These are phyloP conservation scores for Gari tellinella DNA, from an alignment of 2,888 invertebrate genomes.

Conservation along the genomic window DNA sequence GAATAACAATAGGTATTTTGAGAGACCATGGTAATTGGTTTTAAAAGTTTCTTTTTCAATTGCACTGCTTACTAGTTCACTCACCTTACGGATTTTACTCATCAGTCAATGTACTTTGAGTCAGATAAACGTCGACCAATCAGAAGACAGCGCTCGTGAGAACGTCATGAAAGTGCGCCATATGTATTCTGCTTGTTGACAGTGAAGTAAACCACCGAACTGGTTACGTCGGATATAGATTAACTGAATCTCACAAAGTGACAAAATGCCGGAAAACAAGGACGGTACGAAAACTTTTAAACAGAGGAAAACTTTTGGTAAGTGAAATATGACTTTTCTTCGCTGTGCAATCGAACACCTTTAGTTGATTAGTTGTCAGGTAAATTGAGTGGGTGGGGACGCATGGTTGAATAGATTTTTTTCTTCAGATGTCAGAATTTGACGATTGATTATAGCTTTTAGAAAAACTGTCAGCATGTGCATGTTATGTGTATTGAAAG, in stretches of 20 bases:
- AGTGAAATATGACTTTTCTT: conserved; percentile 53
- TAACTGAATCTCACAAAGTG: conserved; percentile 1
- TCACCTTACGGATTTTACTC: too few species aligned
- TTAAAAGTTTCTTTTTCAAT: too few species aligned
- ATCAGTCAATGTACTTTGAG: conserved; percentile 22
- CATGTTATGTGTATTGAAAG: too few species aligned
- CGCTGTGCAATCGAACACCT: conserved; percentile 6
- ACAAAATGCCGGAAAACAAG: conserved; percentile 78
- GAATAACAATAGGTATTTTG: too few species aligned
- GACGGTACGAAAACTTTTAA: conserved; percentile 82
- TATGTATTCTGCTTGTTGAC: conserved; percentile 2
- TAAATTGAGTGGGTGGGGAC: too few species aligned
- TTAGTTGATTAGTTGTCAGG: not conserved
- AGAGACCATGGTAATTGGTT: too few species aligned
- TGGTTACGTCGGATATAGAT: conserved; percentile 6
- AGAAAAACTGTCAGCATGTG: too few species aligned
- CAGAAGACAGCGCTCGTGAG: not conserved
- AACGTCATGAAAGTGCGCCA: conserved; percentile 1
- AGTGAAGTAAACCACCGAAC: not conserved
- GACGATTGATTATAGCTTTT: too few species aligned
- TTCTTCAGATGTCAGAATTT: too few species aligned
- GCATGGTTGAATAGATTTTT: too few species aligned
- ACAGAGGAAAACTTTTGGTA: conserved; percentile 84
- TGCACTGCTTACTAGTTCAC: too few species aligned
- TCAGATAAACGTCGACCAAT: conserved; percentile 10